Conservation (phyloP, 2,797 vertebrate genomes). For the Dryobates pubescens region DNA sequence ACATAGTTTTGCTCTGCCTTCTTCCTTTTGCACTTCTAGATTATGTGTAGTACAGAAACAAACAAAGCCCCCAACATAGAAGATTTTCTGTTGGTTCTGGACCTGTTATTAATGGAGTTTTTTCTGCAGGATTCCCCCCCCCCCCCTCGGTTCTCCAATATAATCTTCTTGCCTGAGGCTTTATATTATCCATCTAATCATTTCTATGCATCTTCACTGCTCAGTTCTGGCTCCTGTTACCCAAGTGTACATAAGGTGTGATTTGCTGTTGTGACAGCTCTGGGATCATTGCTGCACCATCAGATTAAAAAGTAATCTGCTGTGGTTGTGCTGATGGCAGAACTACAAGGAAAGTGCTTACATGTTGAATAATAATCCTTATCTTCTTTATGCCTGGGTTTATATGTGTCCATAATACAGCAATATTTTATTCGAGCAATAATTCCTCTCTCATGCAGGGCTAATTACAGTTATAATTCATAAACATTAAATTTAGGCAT, state of each 20-base stretch:
- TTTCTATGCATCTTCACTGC: constrained; percentile 27
- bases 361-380: constrained; percentile 21
- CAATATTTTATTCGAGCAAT: constrained; percentile 29
- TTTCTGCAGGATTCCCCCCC: not conserved
- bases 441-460: constrained; percentile 31
- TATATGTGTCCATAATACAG: constrained; percentile 30
- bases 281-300: constrained; percentile 39
- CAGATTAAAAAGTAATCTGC: constrained; percentile 41
- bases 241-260: not conserved
- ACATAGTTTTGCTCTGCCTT: not conserved
- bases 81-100: not conserved
- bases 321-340: constrained; percentile 36
- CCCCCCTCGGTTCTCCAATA: not conserved
- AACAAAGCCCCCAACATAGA: not conserved
- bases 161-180: constrained; percentile 12
- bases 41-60: not conserved
- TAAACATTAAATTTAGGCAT: constrained; percentile 37
- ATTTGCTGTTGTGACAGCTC: constrained; percentile 28
- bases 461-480: constrained; percentile 50
- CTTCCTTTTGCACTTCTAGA: not conserved
- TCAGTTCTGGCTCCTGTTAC: constrained; percentile 23
- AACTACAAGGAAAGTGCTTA: constrained; percentile 39
- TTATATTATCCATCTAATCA: constrained; percentile 16
- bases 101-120: constrained; percentile 7
- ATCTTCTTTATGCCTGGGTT: not conserved